A percentile compares a stretch with the other conserved stretches of the same genome.
phyloP scores from a whole-genome alignment of 1,140 invertebrate species.

The Bombus confusus region DNA sequence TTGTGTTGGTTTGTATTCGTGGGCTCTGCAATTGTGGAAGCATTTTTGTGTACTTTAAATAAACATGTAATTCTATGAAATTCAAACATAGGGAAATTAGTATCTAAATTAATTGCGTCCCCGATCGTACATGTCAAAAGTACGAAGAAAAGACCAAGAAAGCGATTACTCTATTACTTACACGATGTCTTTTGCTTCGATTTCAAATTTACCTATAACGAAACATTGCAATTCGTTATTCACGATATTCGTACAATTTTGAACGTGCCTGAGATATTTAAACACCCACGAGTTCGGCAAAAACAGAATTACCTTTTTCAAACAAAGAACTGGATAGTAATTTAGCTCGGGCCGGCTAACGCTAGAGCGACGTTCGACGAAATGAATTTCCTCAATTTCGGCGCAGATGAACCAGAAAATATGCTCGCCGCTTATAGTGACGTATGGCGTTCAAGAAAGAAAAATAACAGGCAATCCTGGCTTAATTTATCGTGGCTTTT shows the following conservation, averaged over 20 bases:
- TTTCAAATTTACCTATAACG: no score
- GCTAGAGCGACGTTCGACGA: conserved; percentile 21
- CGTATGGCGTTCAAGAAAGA: conserved; percentile 52
- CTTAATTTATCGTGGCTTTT: conserved; percentile 63
- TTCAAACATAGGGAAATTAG: no score
- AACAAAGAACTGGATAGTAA: conserved; percentile 43
- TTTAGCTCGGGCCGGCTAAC: conserved; percentile 38
- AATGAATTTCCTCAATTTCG: conserved; percentile 61
- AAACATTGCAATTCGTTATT: no score
- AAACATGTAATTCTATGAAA: no score
- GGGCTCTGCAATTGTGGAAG: no score
- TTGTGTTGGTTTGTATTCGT: neutral
- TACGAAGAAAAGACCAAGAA: no score
- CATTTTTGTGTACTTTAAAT: no score
- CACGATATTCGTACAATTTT: no score
- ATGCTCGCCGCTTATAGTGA: conserved; percentile 58
- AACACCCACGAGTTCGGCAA: neutral
- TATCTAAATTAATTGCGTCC: no score
- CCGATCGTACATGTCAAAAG: no score
- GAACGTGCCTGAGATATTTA: neutral
- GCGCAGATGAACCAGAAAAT: conserved; percentile 52
- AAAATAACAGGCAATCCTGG: conserved; percentile 31
- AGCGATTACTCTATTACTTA: no score
- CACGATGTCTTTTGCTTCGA: no score
- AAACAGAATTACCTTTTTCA: conserved; percentile 19